A percentile compares a stretch with the other conserved stretches of the same genome.
These are phyloP conservation scores for Aplochiton taeniatus DNA, from an alignment of 2,797 vertebrate genomes.

Conservation along the genomic window DNA sequence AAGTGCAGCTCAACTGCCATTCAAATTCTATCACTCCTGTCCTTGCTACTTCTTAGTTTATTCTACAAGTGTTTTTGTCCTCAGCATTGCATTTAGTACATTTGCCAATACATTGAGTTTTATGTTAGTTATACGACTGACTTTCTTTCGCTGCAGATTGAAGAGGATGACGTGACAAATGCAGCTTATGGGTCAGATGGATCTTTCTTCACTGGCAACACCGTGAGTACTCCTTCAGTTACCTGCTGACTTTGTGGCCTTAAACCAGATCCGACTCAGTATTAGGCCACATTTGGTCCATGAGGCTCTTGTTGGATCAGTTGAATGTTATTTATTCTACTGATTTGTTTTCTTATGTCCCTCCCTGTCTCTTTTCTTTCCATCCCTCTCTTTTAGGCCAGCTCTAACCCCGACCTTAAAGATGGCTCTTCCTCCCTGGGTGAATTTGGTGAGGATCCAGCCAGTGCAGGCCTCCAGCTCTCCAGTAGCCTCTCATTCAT, in stretches of 20 bases:
- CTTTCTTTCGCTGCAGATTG: conserved; percentile 76
- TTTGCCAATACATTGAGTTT: not conserved
- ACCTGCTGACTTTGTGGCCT: not conserved
- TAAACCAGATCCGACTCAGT: not conserved
- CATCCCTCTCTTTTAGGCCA: conserved; percentile 70
- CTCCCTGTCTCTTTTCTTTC: conserved; percentile 7
- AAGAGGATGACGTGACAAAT: conserved; percentile 90
- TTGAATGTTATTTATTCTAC: not conserved
- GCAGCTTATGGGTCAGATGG: conserved; percentile 90
- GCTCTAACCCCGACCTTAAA: conserved; percentile 88
- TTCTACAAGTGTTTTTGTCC: not conserved
- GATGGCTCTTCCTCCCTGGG: conserved; percentile 85
- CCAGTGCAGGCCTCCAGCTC: conserved; percentile 87
- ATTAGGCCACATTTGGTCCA: conserved; percentile 4
- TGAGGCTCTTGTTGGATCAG: not conserved
- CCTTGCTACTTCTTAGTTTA: no score
- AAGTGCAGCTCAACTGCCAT: conserved; percentile 68
- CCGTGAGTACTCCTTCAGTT: conserved; percentile 75
- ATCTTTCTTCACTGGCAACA: conserved; percentile 89
- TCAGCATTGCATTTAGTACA: not conserved
- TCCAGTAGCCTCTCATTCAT: conserved; percentile 96
- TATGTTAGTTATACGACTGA: conserved; percentile 3
- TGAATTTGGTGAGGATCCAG: conserved; percentile 78
- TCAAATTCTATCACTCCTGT: no score
- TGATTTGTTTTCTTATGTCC: not conserved